These are phyloP conservation scores for Kradibia gibbosae DNA, from an alignment of 1,140 invertebrate genomes.

Conservation along the genomic window DNA sequence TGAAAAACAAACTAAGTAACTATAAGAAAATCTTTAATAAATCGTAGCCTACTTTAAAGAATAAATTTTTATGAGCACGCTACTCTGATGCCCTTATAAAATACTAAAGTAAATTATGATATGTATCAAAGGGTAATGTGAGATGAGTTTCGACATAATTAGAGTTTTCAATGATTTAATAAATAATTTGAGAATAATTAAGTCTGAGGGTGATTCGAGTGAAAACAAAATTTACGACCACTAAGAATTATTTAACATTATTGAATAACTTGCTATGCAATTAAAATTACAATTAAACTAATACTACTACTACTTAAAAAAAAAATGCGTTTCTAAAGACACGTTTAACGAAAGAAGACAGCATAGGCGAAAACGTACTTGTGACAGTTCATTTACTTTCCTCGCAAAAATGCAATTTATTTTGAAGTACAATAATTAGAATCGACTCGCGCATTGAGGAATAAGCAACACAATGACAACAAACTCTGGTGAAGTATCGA, in stretches of 20 bases:
- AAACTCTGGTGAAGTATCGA: background rate
- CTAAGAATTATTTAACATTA: too few species aligned
- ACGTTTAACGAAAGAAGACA: background rate
- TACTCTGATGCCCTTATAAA: background rate
- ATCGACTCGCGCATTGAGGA: background rate
- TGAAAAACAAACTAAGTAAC: too few species aligned
- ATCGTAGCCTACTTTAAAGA: background rate
- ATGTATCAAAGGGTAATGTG: background rate
- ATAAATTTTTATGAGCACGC: background rate
- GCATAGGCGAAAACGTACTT: background rate
- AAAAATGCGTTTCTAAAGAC: too few species aligned
- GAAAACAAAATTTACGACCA: too few species aligned
- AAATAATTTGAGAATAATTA: background rate
- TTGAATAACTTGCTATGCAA: too few species aligned
- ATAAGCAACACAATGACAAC: background rate
- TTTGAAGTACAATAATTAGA: background rate
- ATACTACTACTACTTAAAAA: too few species aligned
- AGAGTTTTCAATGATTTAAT: background rate
- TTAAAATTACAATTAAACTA: too few species aligned
- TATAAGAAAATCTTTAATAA: too few species aligned
- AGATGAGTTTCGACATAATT: background rate
- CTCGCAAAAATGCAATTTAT: background rate
- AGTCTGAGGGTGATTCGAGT: too few species aligned
- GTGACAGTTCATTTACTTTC: background rate
- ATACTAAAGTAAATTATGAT: background rate